Evolutionary conservation across 2,113 vertebrate species (phyloP), one percentile per base, ranked within the genome.

Genomic region (Nipponia nippon): DNA sequence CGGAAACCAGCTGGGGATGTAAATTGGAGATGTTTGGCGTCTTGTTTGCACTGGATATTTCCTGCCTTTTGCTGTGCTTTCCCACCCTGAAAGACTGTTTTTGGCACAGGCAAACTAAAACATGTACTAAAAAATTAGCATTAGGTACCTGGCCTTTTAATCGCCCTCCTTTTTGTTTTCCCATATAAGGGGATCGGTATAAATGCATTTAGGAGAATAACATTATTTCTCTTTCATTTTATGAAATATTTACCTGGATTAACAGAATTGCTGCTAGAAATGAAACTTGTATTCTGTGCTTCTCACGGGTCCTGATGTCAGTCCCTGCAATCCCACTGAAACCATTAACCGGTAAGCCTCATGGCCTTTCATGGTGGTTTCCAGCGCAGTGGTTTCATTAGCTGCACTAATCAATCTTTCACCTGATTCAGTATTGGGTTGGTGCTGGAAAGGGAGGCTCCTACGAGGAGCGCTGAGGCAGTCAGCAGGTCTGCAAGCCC

Each of bases 1-100:
- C 52, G 78, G 97, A 97, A 97, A 87, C 10, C 93, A 95, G 77
- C 93, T 96, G 93, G 87, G 61, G 66, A 95, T 42, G 65, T 92
- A 72, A 95, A 84, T 13, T 87, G n/a, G 93, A 94, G 73, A 38
- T 26, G 80, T 71, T 84, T 75, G 88, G 56, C 1, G 0, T 78
- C 56, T 69, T 89, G 86, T 96, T 92, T 93, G 58, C 55, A 4
- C 62, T 76, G 83, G 69, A 53, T 89, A 38, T 97, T 95, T 97
- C 95, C 96, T 97, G 91, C 36, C 40, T 89, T 92, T 85, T 89
- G 61, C 89, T 95, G 56, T 56, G 47, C 42, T 94, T 96, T 95
- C 91, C 91, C 52, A 91, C 40, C 29, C 77, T 65, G 90, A 56
- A 47, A 52, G 81, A 72, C 46, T 71, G 46, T 3, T 75, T 79